Percentiles rank a stretch among this genome's conserved stretches.
phyloP scores from a whole-genome alignment of 2,113 vertebrate species.

The Takifugu bimaculatus region DNA sequence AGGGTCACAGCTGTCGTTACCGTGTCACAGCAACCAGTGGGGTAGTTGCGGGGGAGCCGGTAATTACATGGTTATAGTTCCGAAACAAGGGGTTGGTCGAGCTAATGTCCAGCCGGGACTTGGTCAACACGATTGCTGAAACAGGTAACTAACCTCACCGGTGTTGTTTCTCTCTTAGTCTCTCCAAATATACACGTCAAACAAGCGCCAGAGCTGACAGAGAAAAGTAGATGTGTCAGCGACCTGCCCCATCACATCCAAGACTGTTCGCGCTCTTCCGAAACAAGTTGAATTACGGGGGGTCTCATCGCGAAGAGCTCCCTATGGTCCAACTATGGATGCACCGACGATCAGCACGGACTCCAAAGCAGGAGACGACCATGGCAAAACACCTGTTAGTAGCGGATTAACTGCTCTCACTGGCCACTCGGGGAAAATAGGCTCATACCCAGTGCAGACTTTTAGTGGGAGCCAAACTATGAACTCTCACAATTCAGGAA shows the following conservation, averaged over 20 bases:
- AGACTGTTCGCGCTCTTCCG: conserved; percentile 57
- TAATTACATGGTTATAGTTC: conserved; percentile 72
- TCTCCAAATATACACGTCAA: conserved; percentile 39
- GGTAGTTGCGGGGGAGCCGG: conserved; percentile 76
- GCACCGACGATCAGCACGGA: conserved; percentile 74
- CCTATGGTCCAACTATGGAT: conserved; percentile 82
- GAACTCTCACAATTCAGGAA: conserved; percentile 85
- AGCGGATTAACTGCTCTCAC: conserved; percentile 78
- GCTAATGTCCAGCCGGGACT: conserved; percentile 86
- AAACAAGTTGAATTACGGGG: conserved; percentile 74
- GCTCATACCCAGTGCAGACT: conserved; percentile 80
- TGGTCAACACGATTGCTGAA: conserved; percentile 81
- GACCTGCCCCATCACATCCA: conserved; percentile 55
- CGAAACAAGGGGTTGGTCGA: conserved; percentile 78
- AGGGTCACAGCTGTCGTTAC: conserved; percentile 83
- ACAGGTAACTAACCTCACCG: conserved; percentile 72
- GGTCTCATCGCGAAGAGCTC: conserved; percentile 78
- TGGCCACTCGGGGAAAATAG: conserved; percentile 74
- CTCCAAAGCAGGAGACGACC: conserved; percentile 76
- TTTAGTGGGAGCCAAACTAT: conserved; percentile 91
- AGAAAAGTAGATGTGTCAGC: conserved; percentile 23
- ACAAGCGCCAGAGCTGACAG: conserved; percentile 29
- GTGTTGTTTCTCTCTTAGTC: conserved; percentile 54
- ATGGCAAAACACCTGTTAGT: conserved; percentile 80
- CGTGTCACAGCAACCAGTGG: conserved; percentile 77